Base-by-base conservation (phyloP, 2,113 vertebrate species). In the Onychostoma macrolepis region DNA sequence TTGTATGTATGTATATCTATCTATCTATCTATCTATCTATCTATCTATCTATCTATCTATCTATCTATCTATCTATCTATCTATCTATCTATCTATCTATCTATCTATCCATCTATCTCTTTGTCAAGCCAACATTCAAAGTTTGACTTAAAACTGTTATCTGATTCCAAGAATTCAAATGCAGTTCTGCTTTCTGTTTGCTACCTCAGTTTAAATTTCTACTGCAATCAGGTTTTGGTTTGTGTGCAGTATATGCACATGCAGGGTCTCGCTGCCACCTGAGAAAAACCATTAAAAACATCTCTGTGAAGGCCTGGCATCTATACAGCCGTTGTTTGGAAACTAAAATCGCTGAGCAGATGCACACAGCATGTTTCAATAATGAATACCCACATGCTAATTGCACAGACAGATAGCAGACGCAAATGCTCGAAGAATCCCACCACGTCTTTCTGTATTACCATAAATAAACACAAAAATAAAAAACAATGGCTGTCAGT, bases 341-440 rank as follows among this genome's bases (percentile, higher is more conserved):
- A 45, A 75, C 45, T 28, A n/a, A 15, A 43, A 76, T 28, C n/a
- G 5, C 17, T 76, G 41, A 26, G 41, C 5, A 12, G 10, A 38
- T 26, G 72, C 24, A 45, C 24, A 76, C 41, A 26, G 74, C 13
- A 17, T 13, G 2, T 26, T 76, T 76, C n/a, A 45, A 9, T 48
- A 76, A 76, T 76, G 74, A 76, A 76, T 75, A 24, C 5, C 12
- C 10, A 43, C 36, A 45, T 45, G 72, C 6, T 75, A 75, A 75
- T 75, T 26, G 24, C 11, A 24, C 41, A 45, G 21, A n/a, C 21
- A 1, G 9, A 74, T 11, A 43, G 10, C 10, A 72, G 6, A 19
- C 3, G 8, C 69, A 41, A 41, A 4, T 41, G 69, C 19, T 72
- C 19, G 19, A 56, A 56, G 53, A 56, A 56, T 56, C 53, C 53